phyloP scores from a whole-genome alignment of 2,797 vertebrate species.

The Acanthurus tractus region DNA sequence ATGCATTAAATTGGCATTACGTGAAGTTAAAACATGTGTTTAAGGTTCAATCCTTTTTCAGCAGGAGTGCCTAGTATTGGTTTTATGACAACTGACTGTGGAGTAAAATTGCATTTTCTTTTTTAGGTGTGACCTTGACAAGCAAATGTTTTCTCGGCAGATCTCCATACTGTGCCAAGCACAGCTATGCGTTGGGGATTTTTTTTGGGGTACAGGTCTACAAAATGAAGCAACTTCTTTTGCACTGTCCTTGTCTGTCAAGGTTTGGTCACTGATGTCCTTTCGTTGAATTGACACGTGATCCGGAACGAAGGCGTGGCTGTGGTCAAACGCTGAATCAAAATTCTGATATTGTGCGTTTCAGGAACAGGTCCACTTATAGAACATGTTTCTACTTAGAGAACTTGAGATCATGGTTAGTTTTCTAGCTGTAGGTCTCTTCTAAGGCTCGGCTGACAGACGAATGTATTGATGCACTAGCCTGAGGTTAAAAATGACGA shows the following conservation, averaged over 20 bases:
- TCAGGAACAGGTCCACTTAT: conserved; percentile 45
- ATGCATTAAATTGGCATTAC: conserved; percentile 55
- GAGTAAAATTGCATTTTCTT: conserved; percentile 90
- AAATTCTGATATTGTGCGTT: conserved; percentile 70
- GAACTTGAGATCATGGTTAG: conserved; percentile 39
- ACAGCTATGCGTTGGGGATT: conserved; percentile 83
- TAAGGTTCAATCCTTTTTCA: conserved; percentile 60
- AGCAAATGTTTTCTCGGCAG: conserved; percentile 87
- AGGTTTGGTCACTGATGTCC: conserved; percentile 78
- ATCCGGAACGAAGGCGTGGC: conserved; percentile 67
- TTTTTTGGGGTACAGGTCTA: conserved; percentile 90
- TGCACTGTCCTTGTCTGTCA: conserved; percentile 84
- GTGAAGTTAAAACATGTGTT: conserved; percentile 69
- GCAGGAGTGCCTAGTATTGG: conserved; percentile 66
- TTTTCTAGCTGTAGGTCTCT: conserved; percentile 44
- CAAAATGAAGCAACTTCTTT: conserved; percentile 90
- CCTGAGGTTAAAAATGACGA: conserved; percentile 65
- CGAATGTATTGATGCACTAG: conserved; percentile 65
- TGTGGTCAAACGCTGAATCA: conserved; percentile 66
- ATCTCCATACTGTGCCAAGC: conserved; percentile 86
- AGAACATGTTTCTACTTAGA: conserved; percentile 54
- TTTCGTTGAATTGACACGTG: conserved; percentile 73
- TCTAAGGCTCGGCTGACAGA: conserved; percentile 58
- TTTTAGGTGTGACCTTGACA: conserved; percentile 89
- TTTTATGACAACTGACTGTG: conserved; percentile 79